phyloP scores from a whole-genome alignment of 1,140 invertebrate species.

The Chelonus insularis region DNA sequence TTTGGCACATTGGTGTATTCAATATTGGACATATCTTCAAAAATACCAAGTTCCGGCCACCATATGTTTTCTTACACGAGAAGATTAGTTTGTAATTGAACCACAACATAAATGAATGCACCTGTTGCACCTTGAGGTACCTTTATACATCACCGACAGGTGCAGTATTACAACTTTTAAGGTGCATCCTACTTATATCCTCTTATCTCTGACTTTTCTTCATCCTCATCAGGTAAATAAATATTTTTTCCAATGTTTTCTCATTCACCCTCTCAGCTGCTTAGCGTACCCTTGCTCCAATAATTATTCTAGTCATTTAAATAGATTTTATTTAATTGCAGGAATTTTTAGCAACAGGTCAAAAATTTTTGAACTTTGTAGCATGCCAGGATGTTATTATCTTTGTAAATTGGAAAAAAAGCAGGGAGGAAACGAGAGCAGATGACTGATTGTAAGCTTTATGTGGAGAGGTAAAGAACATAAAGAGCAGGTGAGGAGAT shows the following conservation, averaged over 20 bases:
- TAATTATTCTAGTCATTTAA: no score
- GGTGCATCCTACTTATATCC: no score
- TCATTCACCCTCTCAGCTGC: no score
- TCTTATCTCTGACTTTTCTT: no score
- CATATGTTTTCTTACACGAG: constrained; percentile 12
- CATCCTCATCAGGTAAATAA: no score
- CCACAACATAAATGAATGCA: constrained; percentile 21
- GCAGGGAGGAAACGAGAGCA: constrained; percentile 3
- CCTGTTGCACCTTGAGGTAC: constrained; percentile 7
- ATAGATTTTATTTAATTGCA: no score
- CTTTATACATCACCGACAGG: not conserved
- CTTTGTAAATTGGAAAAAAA: not conserved
- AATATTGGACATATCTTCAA: not conserved
- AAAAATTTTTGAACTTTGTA: no score
- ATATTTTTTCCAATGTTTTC: no score
- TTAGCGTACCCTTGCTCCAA: no score
- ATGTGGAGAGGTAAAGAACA: not conserved
- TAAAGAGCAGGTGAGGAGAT: constrained; percentile 40
- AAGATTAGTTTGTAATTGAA: constrained; percentile 8
- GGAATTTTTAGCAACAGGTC: no score
- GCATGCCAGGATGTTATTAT: not conserved
- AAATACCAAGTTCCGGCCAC: constrained; percentile 19
- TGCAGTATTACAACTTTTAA: not conserved
- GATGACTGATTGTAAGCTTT: constrained; percentile 6
- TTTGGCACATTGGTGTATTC: not conserved